Conservation (phyloP, 2,888 invertebrate genomes). For the Andrena minutula region DNA sequence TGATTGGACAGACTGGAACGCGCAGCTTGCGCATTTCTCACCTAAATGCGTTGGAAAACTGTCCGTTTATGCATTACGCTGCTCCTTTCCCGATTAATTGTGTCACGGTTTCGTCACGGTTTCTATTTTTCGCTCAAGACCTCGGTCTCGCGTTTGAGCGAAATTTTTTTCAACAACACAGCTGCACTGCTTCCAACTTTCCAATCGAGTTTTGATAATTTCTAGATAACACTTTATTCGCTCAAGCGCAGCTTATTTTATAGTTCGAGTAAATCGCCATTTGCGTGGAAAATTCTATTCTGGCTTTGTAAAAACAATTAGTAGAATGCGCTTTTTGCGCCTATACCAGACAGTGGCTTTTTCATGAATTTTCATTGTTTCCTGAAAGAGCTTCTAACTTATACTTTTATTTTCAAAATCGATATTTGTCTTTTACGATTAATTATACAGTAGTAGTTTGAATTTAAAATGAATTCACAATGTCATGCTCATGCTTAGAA, state of each 20-base stretch:
- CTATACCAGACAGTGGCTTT: too few species aligned
- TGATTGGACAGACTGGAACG: slow-evolving; percentile 26
- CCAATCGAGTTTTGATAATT: slow-evolving; percentile 2
- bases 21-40: slow-evolving; percentile 21
- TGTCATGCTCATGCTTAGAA: too few species aligned
- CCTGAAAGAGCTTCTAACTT: too few species aligned
- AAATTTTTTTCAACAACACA: neutral
- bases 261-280: neutral
- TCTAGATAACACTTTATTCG: neutral
- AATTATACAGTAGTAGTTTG: too few species aligned
- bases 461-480: too few species aligned
- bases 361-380: too few species aligned
- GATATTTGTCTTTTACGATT: too few species aligned
- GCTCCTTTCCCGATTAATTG: slow-evolving; percentile 46
- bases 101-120: slow-evolving; percentile 41
- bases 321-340: too few species aligned
- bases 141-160: neutral
- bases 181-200: neutral
- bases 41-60: slow-evolving; percentile 37
- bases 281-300: neutral
- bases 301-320: too few species aligned
- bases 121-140: slow-evolving; percentile 12
- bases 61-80: slow-evolving; percentile 6
- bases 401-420: too few species aligned
- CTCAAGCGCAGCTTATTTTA: neutral